phyloP scores from a whole-genome alignment of 2,888 invertebrate genomes.

The Phorcus lineatus region DNA sequence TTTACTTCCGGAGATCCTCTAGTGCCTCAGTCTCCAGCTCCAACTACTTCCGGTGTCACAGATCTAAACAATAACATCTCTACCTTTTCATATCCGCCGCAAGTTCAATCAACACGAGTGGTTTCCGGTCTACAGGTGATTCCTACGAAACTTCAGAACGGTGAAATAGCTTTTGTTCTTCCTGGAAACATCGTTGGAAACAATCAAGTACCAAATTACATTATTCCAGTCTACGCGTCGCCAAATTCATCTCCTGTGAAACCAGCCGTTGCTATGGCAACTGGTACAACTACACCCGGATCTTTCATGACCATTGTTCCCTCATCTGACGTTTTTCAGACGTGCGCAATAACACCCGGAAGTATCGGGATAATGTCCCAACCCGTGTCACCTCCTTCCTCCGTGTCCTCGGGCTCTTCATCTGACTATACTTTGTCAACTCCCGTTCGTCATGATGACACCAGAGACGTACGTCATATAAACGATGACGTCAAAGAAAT shows the following conservation, averaged over 20 bases:
- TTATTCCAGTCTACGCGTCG: constrained; percentile 46
- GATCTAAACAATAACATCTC: constrained; percentile 1
- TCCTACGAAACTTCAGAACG: constrained; percentile 49
- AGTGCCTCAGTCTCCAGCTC: neutral
- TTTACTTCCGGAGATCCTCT: neutral
- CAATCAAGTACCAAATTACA: constrained; percentile 38
- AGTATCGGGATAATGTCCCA: neutral
- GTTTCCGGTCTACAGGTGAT: constrained; percentile 53
- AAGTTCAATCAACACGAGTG: constrained; percentile 24
- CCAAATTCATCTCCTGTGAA: neutral
- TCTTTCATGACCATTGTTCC: constrained; percentile 1
- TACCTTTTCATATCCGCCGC: neutral
- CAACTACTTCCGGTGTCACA: neutral
- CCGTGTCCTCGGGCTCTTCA: neutral
- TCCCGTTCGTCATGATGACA: neutral
- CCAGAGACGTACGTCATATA: no score
- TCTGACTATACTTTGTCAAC: neutral
- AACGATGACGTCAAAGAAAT: neutral
- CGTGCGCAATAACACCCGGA: neutral
- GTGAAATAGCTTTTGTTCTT: constrained; percentile 58
- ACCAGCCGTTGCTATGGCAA: neutral
- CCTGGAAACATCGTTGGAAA: constrained; percentile 47
- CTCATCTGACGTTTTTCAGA: constrained; percentile 2
- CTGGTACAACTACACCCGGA: neutral
- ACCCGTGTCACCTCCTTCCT: neutral